Percentiles rank a stretch among this genome's conserved stretches.
These are phyloP conservation scores for Magallana angulata DNA, from an alignment of 1,140 invertebrate species.

Conservation along the genomic window DNA sequence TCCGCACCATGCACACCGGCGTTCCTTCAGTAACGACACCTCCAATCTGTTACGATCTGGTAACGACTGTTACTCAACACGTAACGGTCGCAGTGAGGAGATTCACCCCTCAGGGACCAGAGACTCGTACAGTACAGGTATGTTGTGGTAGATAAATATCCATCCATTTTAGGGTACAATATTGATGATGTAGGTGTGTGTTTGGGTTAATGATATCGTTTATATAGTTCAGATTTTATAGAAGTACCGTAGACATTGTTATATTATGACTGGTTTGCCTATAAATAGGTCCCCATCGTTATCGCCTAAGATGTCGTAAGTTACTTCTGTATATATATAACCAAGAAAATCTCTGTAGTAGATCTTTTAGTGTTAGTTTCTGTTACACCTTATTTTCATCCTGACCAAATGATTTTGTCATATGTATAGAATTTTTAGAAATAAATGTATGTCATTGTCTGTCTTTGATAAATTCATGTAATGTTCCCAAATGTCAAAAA, in stretches of 20 bases:
- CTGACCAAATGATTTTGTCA: neutral
- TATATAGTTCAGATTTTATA: neutral
- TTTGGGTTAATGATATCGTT: neutral
- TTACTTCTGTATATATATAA: neutral
- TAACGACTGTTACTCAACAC: constrained; percentile 19
- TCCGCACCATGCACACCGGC: constrained; percentile 38
- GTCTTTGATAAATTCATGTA: too few species aligned
- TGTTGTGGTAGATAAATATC: neutral
- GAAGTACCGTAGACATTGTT: neutral
- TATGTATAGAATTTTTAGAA: too few species aligned
- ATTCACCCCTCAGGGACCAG: neutral
- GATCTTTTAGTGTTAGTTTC: constrained; percentile 24
- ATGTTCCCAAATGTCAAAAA: neutral
- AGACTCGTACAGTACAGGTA: constrained; percentile 6
- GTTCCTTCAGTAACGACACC: constrained; percentile 48
- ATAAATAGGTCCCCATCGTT: constrained; percentile 18
- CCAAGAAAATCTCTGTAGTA: neutral
- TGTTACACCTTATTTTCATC: neutral
- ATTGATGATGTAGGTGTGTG: neutral
- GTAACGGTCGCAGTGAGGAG: neutral
- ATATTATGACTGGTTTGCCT: constrained; percentile 7
- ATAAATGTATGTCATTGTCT: too few species aligned
- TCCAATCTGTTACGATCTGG: constrained; percentile 30
- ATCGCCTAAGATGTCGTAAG: constrained; percentile 25
- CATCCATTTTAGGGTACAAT: neutral